Base-by-base conservation (phyloP, 2,797 vertebrate species). In the Micromesistius poutassou region DNA sequence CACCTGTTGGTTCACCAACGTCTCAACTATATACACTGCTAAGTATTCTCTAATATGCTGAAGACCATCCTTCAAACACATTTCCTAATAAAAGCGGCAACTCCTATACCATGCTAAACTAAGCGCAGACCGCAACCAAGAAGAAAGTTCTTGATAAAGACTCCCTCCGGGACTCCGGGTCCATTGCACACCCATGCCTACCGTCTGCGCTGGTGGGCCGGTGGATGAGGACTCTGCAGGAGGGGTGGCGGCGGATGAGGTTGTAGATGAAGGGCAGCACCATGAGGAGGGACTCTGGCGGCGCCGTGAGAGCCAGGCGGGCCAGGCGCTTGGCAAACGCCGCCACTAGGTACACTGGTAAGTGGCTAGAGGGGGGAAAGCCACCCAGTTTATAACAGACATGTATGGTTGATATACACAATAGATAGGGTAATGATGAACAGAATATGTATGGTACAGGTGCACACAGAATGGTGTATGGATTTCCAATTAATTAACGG, bases 231-330 rank as follows among this genome's bases (percentile, higher is more conserved):
- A 96, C 89, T 5, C 90, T 93, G 90, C 95, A 96, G 0, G 96
- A 93, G 0, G 98, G 97, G 83, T 99, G 98, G 70, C 97, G 93
- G 0, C 97, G 94, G 30, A 99, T 94, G 42, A 99, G 94, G 85
- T 99, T 99, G 78, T 94, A 97, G 90, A 99, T 92, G 87, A 99
- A 97, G 22, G 98, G 97, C 77, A 99, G 91, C 76, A 95, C 85
- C 79, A 97, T 94, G 71, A 99, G 94, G 0, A 98, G 92, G 14
- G 93, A 95, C 33, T 97, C 93, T 0, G 97, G 95, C 0, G 98
- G 97, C 0, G 97, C 97, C 0, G 95, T 96, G 72, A 99, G 95
- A 0, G 96, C 93, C 86, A 99, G 87, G 0, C 96, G 96, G 7
- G 97, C 85, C 70, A 99, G 91, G 0, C 98, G 96, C 88, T 99